Conservation (phyloP, 2,113 vertebrate genomes). For the Etheostoma cragini region DNA sequence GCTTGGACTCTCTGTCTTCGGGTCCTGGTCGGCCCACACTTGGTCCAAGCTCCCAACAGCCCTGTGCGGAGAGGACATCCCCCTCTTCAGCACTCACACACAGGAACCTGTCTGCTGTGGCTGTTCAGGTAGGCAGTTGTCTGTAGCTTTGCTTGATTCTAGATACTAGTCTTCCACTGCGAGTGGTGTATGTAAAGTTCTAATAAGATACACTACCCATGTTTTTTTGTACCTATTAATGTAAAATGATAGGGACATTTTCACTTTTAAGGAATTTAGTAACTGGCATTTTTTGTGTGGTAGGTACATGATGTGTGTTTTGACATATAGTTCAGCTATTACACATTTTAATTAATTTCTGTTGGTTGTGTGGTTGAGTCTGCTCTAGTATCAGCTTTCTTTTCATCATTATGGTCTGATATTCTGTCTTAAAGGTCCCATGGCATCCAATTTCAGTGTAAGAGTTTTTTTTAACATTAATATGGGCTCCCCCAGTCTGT, state of each 20-base stretch:
- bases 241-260: neutral
- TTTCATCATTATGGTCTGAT: neutral
- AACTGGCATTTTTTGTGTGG: neutral
- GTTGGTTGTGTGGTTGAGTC: too few relatives aligned
- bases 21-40: constrained; percentile 53
- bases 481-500: too few relatives aligned
- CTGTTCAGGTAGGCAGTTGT: constrained; percentile 67
- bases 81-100: constrained; percentile 58
- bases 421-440: neutral
- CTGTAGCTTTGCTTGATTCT: neutral
- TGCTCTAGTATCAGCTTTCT: neutral
- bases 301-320: neutral
- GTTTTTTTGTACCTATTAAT: too few relatives aligned
- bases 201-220: too few relatives aligned
- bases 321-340: neutral
- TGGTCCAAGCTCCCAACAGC: constrained; percentile 54
- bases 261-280: neutral
- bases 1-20: constrained; percentile 62
- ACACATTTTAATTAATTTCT: neutral
- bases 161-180: neutral
- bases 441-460: too few relatives aligned
- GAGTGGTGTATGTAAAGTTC: neutral
- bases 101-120: constrained; percentile 74
- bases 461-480: too few relatives aligned
- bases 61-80: constrained; percentile 50